Conservation (phyloP, 2,113 vertebrate species). For the Peromyscus leucopus region DNA sequence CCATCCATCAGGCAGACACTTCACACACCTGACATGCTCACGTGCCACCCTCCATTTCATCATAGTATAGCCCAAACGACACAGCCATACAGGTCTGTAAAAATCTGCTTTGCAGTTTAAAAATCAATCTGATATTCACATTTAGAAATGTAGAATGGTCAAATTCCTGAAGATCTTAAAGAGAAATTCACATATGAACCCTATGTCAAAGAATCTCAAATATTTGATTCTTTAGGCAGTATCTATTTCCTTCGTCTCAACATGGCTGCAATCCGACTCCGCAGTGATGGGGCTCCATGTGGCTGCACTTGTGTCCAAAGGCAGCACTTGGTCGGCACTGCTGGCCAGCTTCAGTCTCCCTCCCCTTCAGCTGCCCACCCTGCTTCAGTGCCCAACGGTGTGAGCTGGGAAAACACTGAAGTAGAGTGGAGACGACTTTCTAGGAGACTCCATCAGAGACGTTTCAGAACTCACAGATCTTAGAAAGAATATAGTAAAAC, state of each 20-base stretch:
- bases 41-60: background rate
- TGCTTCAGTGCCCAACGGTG: background rate
- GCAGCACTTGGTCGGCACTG: background rate
- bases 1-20: background rate
- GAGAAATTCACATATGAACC: constrained; percentile 15
- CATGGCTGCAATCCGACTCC: background rate
- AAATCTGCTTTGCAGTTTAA: background rate
- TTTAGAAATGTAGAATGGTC: background rate
- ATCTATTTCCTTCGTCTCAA: background rate
- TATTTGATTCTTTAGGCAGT: background rate
- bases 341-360: no score
- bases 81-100: background rate
- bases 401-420: background rate
- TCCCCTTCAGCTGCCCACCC: background rate
- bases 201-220: constrained; percentile 10
- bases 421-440: accelerated
- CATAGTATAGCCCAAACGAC: background rate
- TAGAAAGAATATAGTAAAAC: background rate
- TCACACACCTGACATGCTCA: background rate
- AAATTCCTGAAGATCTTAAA: constrained; percentile 39
- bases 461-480: background rate
- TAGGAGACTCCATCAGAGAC: background rate
- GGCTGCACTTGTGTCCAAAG: background rate
- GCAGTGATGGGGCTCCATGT: background rate
- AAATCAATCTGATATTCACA: constrained; percentile 36